phyloP scores from a whole-genome alignment of 2,888 invertebrate species.

The Notodonta ziczac region DNA sequence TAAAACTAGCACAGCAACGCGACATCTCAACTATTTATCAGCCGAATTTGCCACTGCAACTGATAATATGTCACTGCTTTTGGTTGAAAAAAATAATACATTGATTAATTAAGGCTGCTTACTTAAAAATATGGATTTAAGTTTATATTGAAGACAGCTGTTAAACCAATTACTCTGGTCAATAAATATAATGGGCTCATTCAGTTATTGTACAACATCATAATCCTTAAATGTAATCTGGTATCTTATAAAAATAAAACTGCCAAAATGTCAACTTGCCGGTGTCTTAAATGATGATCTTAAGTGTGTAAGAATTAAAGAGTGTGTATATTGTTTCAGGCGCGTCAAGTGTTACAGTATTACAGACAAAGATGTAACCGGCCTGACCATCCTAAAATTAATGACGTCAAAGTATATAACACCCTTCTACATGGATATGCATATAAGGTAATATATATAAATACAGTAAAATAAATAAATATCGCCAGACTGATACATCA shows the following conservation, averaged over 20 bases:
- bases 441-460: constrained; percentile 67
- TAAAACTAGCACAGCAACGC: not conserved
- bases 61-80: not conserved
- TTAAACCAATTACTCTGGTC: too few relatives aligned
- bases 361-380: constrained; percentile 62
- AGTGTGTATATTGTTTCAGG: constrained; percentile 49
- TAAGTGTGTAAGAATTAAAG: too few relatives aligned
- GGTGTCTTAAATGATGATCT: too few relatives aligned
- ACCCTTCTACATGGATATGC: constrained; percentile 89
- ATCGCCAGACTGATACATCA: too few relatives aligned
- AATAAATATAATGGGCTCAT: too few relatives aligned
- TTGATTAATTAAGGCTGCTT: too few relatives aligned
- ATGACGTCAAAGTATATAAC: constrained; percentile 87
- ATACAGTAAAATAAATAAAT: not conserved
- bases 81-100: not conserved
- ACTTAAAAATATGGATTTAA: too few relatives aligned
- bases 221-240: too few relatives aligned
- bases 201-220: too few relatives aligned
- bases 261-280: too few relatives aligned
- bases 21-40: not conserved
- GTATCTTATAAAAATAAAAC: too few relatives aligned
- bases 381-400: constrained; percentile 60
- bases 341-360: constrained; percentile 71
- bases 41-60: not conserved
- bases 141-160: too few relatives aligned